Base-by-base conservation (phyloP, 2,888 invertebrate genomes). In the Ochropleura plecta region DNA sequence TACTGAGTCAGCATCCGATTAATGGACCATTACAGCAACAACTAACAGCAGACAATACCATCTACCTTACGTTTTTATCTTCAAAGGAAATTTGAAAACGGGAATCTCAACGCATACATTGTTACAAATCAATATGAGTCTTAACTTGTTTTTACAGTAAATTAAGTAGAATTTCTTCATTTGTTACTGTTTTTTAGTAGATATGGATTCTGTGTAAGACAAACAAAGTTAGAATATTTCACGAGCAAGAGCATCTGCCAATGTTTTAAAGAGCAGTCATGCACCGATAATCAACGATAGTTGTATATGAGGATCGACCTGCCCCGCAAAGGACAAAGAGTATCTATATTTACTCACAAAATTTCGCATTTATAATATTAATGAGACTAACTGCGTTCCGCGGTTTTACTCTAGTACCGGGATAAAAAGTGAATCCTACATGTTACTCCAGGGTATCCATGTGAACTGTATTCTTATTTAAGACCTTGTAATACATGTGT, bases 11-110 rank as follows among this genome's bases (percentile, higher is more conserved):
- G 60, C n/a, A 20, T 12, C 51, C 62, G 18, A 51, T 64, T 68
- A 63, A 64, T 6, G 55, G 49, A 62, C 49, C 66, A 69, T 79
- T 62, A 42, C 65, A 55, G 42, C n/a, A 55, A n/a, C n/a, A n/a
- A n/a, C n/a, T n/a, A 49, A 46, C 16, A 59, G 18, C 53, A 70
- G 20, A 48, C 51, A 73, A 30, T 55, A 48, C 48, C 63, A 51
- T 14, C 30, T 30, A 30, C 30, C 7, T n/a, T 55, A 76, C 40
- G 53, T 18, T 16, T 73, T 73, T 53, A 72, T 72, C 57, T n/a
- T 70, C 46, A 60, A 70, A 42, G 65, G 30, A 57, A 73, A 53
- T 18, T 30, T 14, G 18, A 57, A 49, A 62, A 12, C 49, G 9
- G 48, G 42, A 59, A 64, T 59, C 18, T 42, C 51, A 16, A 73